phyloP scores from a whole-genome alignment of 2,797 vertebrate genomes.

The Sebastes baramenuke region DNA sequence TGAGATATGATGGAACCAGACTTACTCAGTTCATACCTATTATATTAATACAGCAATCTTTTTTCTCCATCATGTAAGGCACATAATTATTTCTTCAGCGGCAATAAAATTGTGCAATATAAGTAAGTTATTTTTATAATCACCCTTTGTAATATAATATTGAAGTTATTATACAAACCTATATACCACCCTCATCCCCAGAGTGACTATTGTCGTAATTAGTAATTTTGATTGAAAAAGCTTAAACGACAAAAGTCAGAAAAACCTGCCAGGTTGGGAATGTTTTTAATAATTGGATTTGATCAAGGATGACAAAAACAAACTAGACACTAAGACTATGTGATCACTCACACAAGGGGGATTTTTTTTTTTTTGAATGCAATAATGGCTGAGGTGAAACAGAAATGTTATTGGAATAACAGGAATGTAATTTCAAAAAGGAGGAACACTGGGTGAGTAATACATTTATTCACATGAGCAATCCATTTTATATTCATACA shows the following conservation, averaged over 20 bases:
- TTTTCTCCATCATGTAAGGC: neutral
- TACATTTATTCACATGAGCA: slow-evolving; percentile 10
- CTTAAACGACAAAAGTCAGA: neutral
- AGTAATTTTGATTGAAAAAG: slow-evolving; percentile 1
- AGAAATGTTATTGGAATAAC: neutral
- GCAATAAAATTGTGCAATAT: neutral
- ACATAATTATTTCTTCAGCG: slow-evolving; percentile 20
- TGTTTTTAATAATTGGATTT: slow-evolving; percentile 29
- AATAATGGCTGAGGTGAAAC: neutral
- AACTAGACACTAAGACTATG: neutral
- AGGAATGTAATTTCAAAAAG: neutral
- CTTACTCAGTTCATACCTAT: slow-evolving; percentile 5
- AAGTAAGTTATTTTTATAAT: slow-evolving; percentile 2
- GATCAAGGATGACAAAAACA: slow-evolving; percentile 25
- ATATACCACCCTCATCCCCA: neutral
- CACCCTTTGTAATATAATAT: neutral
- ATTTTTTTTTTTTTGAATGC: neutral
- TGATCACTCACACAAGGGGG: neutral
- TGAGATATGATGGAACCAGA: slow-evolving; percentile 24
- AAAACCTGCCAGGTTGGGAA: neutral
- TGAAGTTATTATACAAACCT: slow-evolving; percentile 9
- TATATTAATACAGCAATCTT: neutral
- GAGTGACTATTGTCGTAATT: neutral
- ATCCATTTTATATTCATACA: slow-evolving; percentile 3
- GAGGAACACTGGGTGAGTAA: neutral